phyloP scores from a whole-genome alignment of 2,797 vertebrate genomes.

The Enteromius thamalakanensis region DNA sequence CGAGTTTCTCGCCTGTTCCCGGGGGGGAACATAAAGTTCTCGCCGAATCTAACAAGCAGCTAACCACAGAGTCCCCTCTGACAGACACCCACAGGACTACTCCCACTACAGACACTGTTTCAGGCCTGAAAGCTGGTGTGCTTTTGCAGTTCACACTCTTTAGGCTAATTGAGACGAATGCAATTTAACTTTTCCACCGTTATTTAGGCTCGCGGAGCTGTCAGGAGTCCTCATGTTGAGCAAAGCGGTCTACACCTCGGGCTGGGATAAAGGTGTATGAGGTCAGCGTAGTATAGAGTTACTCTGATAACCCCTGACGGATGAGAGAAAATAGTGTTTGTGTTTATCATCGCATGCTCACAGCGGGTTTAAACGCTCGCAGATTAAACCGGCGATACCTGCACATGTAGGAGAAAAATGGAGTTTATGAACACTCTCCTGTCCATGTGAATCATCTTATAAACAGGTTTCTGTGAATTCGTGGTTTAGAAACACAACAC shows the following conservation, averaged over 20 bases:
- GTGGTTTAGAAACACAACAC: slow-evolving; percentile 1
- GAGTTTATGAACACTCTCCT: slow-evolving; percentile 6
- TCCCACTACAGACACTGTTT: slow-evolving; percentile 60
- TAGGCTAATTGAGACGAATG: slow-evolving; percentile 48
- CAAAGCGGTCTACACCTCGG: background rate
- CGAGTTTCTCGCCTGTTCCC: slow-evolving; percentile 63
- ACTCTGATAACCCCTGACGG: slow-evolving; percentile 24
- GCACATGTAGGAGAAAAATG: background rate
- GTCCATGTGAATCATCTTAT: slow-evolving; percentile 17
- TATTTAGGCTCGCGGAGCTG: slow-evolving; percentile 6
- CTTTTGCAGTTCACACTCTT: slow-evolving; percentile 63
- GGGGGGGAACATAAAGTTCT: slow-evolving; percentile 72
- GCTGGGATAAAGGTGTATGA: background rate
- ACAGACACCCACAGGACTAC: slow-evolving; percentile 59
- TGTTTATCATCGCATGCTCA: slow-evolving; percentile 25
- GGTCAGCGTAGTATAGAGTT: background rate
- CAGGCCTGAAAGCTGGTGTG: slow-evolving; percentile 61
- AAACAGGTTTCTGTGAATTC: slow-evolving; percentile 5
- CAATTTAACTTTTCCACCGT: slow-evolving; percentile 31
- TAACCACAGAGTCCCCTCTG: slow-evolving; percentile 58
- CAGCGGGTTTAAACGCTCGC: slow-evolving; percentile 27
- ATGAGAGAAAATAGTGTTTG: slow-evolving; percentile 27
- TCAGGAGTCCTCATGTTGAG: slow-evolving; percentile 3
- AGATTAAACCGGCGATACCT: slow-evolving; percentile 13
- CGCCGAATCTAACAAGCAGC: slow-evolving; percentile 66